A percentile compares a stretch with the other conserved stretches of the same genome.
These are phyloP conservation scores for Bombyx mandarina DNA, from an alignment of 1,140 invertebrate genomes.

Conservation along the genomic window DNA sequence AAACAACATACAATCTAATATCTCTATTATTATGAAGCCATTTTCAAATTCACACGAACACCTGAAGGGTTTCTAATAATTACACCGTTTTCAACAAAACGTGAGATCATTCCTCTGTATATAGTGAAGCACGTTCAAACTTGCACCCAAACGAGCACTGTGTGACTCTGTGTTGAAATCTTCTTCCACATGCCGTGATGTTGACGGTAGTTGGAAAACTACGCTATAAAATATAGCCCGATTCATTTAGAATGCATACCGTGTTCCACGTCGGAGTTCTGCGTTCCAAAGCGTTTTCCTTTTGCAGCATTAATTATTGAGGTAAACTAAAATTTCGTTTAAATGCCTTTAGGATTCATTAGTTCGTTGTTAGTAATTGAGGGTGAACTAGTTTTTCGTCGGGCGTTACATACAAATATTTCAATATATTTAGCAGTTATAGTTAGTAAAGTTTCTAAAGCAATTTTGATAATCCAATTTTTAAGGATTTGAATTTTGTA, in stretches of 20 bases:
- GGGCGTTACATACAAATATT: too few relatives aligned
- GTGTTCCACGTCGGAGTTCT: background rate
- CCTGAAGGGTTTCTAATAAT: constrained; percentile 2
- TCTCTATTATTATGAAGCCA: too few relatives aligned
- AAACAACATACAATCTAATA: too few relatives aligned
- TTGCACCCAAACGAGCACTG: constrained; percentile 1
- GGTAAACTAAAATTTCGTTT: too few relatives aligned
- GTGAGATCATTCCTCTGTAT: constrained; percentile 4
- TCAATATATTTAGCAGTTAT: too few relatives aligned
- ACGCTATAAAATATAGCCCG: constrained; percentile 2
- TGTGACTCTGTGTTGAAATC: constrained; percentile 1
- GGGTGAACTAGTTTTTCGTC: too few relatives aligned
- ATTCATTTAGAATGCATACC: constrained; percentile 8
- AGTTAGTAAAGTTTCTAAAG: too few relatives aligned
- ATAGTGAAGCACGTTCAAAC: background rate
- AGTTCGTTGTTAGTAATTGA: too few relatives aligned
- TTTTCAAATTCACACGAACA: too few relatives aligned
- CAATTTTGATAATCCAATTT: too few relatives aligned
- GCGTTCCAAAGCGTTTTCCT: constrained; percentile 3
- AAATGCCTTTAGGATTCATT: too few relatives aligned
- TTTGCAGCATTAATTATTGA: constrained; percentile 11
- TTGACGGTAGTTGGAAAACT: constrained; percentile 6
- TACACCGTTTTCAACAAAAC: constrained; percentile 5
- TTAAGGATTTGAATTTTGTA: too few relatives aligned
- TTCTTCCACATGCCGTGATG: background rate